Base-by-base conservation (phyloP, 2,113 vertebrate genomes). In the Atractosteus spatula region DNA sequence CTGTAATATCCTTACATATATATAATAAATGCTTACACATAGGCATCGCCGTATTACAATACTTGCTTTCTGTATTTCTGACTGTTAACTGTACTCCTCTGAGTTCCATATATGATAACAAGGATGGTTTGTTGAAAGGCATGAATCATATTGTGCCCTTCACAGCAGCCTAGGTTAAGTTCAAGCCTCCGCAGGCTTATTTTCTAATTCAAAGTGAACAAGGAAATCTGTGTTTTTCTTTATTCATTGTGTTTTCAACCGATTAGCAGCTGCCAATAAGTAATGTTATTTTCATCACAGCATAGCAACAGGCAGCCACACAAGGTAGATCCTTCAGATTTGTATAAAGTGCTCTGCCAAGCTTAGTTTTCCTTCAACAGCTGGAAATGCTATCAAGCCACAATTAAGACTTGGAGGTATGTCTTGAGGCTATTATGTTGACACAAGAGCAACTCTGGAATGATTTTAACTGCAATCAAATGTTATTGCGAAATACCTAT, bases 361-460 rank as follows among this genome's bases (percentile, higher is more conserved):
- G 57, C 4, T 44, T 13, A 16, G 51, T 73, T 68, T 42, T 55
- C n/a, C 71, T 59, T 54, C 64, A 59, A 44, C 63, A 45, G 63
- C 71, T 66, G 42, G 63, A 29, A 66, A 72, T 43, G 62, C 41
- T 64, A 64, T 65, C 62, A 65, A 11, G 44, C 13, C 62, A 43
- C 55, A 41, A 72, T 55, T 55, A 62, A 74, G 59, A n/a, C 29
- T 69, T 42, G n/a, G 55, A 74, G 72, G 72, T 54, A 62, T 61
- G 29, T 61, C 57, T 62, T 14, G 12, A 68, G 55, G 44, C 65
- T 41, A 41, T 68, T 62, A 70, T 57, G 54, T 62, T 68, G 57
- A 68, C 56, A 74, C 44, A 42, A 59, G n/a, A 55, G 43, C 13
- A 74, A 43, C 47, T 17, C 41, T 4, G 55, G 55, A 61, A 74